Evolutionary conservation across 2,888 invertebrate species (phyloP).

Genomic region (Pachydiplax longipennis): DNA sequence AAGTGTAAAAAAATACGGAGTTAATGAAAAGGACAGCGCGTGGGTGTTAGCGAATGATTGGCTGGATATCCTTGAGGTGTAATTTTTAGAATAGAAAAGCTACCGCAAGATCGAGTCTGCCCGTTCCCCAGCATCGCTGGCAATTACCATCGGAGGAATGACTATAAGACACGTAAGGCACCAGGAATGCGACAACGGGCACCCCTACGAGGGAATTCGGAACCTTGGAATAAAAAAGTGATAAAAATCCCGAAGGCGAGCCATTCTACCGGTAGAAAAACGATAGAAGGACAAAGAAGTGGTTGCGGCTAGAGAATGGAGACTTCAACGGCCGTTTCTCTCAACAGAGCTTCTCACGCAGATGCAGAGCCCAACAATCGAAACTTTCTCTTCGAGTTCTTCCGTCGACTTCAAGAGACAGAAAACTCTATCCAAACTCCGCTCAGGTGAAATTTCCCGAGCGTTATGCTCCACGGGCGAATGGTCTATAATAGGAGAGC

Average conservation of each 20-base stretch:
- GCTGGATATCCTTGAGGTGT: too few relatives aligned
- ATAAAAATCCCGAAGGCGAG: neutral
- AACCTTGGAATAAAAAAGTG: neutral
- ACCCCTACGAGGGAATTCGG: neutral
- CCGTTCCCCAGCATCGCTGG: too few relatives aligned
- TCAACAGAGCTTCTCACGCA: conserved; percentile 13
- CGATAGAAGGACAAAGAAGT: neutral
- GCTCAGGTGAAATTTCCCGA: conserved; percentile 1
- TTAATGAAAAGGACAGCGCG: too few relatives aligned
- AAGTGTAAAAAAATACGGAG: too few relatives aligned
- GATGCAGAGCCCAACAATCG: neutral
- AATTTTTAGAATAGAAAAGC: too few relatives aligned
- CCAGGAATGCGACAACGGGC: too few relatives aligned
- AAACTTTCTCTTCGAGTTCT: conserved; percentile 7
- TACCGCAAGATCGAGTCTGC: too few relatives aligned
- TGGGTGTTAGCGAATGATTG: too few relatives aligned
- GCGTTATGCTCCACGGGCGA: neutral
- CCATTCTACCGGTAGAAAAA: neutral
- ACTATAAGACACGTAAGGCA: too few relatives aligned
- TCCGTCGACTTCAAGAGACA: neutral
- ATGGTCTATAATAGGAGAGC: neutral
- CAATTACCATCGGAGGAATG: too few relatives aligned
- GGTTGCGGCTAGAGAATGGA: neutral
- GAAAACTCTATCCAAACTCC: neutral
- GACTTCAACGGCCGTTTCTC: conserved; percentile 18